Evolutionary conservation across 2,797 vertebrate genomes (phyloP).

Genomic region (Hipposideros larvatus): DNA sequence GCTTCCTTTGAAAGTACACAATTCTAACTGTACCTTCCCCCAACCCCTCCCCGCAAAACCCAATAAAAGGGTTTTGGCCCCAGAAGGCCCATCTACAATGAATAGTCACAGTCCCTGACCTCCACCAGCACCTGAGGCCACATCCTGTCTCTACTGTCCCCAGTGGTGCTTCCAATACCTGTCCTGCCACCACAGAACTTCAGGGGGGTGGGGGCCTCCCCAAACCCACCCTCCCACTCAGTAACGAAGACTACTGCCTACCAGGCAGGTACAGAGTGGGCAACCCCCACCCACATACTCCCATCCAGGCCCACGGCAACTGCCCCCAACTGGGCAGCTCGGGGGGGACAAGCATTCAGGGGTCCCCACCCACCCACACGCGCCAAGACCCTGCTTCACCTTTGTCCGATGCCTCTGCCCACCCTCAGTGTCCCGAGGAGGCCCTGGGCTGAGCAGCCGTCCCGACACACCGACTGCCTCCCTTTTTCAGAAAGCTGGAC

Average conservation of each 20-base stretch:
- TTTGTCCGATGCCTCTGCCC: background rate
- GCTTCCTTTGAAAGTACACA: conserved; percentile 49
- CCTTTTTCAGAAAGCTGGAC: background rate
- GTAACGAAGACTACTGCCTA: background rate
- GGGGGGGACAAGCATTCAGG: background rate
- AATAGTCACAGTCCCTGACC: background rate
- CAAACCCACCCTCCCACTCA: background rate
- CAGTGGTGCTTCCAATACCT: background rate
- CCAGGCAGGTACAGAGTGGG: background rate
- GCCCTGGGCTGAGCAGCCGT: background rate
- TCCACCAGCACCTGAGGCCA: background rate
- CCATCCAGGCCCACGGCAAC: background rate
- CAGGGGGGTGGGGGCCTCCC: background rate
- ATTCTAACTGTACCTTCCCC: background rate
- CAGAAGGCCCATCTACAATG: background rate
- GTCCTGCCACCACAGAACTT: background rate
- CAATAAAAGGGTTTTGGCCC: background rate
- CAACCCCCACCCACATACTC: background rate
- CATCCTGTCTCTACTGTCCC: background rate
- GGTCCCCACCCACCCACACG: background rate
- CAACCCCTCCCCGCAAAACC: no score
- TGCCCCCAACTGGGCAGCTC: background rate
- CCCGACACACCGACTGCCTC: background rate
- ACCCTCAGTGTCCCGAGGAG: background rate
- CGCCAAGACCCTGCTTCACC: background rate